Percentiles rank a stretch among this genome's conserved stretches.
Evolutionary conservation across 2,888 invertebrate genomes (phyloP).

Genomic region (Zelleria hepariella): DNA sequence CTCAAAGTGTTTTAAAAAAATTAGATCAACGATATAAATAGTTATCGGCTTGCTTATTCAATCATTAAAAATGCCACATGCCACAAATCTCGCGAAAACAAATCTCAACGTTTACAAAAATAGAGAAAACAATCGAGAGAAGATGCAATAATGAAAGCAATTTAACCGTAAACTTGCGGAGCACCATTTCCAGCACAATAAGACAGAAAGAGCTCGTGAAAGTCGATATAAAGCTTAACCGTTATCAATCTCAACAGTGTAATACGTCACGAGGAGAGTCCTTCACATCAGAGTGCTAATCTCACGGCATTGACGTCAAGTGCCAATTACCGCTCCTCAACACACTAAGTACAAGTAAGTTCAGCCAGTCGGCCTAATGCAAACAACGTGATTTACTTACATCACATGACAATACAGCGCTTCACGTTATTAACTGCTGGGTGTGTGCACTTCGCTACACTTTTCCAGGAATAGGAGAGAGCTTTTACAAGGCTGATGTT

Average conservation of each 20-base stretch:
- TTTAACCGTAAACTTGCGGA: neutral
- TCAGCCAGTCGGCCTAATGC: neutral
- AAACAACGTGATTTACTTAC: neutral
- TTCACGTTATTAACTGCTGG: neutral
- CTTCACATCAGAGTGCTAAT: neutral
- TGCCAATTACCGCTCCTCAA: conserved; percentile 1
- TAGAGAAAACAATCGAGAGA: neutral
- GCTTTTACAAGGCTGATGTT: neutral
- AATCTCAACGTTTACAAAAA: neutral
- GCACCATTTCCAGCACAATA: neutral
- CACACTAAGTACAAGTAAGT: neutral
- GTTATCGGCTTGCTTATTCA: too few relatives aligned
- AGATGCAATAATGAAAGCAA: neutral
- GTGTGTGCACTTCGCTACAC: neutral
- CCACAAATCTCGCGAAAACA: too few relatives aligned
- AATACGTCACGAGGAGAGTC: neutral
- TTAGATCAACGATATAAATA: too few relatives aligned
- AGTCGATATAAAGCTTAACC: neutral
- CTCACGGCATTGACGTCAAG: conserved; percentile 1
- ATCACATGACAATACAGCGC: neutral
- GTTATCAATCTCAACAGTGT: conserved; percentile 3
- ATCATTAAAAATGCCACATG: neutral
- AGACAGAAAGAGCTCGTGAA: neutral
- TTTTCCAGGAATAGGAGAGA: neutral
- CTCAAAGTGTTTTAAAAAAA: too few relatives aligned